A percentile compares a stretch with the other conserved stretches of the same genome.
phyloP scores from a whole-genome alignment of 2,113 vertebrate species.

The Vidua chalybeata region DNA sequence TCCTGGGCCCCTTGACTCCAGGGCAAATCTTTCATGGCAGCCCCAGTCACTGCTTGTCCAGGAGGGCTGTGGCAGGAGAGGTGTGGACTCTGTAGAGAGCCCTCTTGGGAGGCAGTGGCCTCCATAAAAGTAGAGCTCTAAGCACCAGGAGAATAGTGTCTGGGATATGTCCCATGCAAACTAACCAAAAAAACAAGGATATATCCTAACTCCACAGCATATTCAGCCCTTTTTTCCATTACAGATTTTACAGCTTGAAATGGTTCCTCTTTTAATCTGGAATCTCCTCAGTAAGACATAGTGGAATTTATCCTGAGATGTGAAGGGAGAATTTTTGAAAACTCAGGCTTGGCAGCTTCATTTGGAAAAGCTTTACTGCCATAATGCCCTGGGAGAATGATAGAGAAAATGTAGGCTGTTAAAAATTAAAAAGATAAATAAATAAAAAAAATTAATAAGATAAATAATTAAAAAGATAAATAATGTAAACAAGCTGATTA shows the following conservation, averaged over 20 bases:
- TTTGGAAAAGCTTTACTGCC: constrained; percentile 16
- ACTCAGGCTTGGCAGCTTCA: not conserved
- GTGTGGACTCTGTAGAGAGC: not conserved
- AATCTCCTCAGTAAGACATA: not conserved
- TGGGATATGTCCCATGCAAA: not conserved
- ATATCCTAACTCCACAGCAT: not conserved
- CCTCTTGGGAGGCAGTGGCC: not conserved
- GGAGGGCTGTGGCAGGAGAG: not conserved
- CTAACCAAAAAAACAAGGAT: not conserved
- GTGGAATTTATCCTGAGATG: not conserved
- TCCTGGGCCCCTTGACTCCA: not conserved
- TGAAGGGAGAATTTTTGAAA: not conserved
- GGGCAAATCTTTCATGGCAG: not conserved
- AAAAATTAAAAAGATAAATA: constrained; percentile 44
- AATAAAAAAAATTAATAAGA: no score
- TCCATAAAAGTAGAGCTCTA: not conserved
- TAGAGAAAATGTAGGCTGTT: not conserved
- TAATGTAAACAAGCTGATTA: constrained; percentile 51
- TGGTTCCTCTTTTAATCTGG: not conserved
- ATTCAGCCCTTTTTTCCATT: not conserved
- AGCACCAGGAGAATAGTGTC: not conserved
- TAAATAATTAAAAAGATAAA: constrained; percentile 40
- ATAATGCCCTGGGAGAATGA: constrained; percentile 21
- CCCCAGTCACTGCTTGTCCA: not conserved
- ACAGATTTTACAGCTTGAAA: not conserved